phyloP scores from a whole-genome alignment of 1,140 invertebrate species.

The Pseudomyrmex concolor region DNA sequence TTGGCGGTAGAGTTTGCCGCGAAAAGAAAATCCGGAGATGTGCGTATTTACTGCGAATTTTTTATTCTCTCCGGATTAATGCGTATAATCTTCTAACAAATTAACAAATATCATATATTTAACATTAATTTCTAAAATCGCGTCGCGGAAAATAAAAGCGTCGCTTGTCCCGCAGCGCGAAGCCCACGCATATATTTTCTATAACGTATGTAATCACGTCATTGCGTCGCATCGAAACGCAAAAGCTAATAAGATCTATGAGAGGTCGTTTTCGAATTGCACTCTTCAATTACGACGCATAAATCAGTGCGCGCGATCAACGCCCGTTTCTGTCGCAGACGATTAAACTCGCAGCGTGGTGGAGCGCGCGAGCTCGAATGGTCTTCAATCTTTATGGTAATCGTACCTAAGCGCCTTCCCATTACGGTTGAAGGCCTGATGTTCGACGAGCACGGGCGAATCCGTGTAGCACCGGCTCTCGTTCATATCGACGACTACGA shows the following conservation, averaged over 20 bases:
- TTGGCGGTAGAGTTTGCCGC: too few relatives aligned
- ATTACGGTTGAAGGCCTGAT: constrained; percentile 80
- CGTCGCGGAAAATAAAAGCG: too few relatives aligned
- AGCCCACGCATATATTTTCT: too few relatives aligned
- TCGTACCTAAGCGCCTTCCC: constrained; percentile 82
- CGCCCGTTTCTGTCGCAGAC: constrained; percentile 61
- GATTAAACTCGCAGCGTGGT: constrained; percentile 62
- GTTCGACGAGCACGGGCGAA: constrained; percentile 74
- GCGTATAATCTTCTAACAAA: too few relatives aligned
- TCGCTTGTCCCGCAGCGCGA: too few relatives aligned
- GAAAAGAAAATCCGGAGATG: too few relatives aligned
- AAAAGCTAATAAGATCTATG: not conserved
- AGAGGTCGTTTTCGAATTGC: constrained; percentile 33
- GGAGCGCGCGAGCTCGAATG: not conserved
- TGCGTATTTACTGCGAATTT: too few relatives aligned
- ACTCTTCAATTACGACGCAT: constrained; percentile 69
- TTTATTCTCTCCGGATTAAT: too few relatives aligned
- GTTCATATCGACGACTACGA: constrained; percentile 75
- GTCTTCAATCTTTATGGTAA: constrained; percentile 67
- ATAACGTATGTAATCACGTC: not conserved
- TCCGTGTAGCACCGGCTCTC: constrained; percentile 72
- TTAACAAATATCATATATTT: too few relatives aligned
- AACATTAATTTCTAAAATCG: too few relatives aligned
- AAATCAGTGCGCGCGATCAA: constrained; percentile 61
- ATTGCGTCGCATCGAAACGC: not conserved